Evolutionary conservation across 2,888 invertebrate species (phyloP).

Genomic region (Sicus ferrugineus): DNA sequence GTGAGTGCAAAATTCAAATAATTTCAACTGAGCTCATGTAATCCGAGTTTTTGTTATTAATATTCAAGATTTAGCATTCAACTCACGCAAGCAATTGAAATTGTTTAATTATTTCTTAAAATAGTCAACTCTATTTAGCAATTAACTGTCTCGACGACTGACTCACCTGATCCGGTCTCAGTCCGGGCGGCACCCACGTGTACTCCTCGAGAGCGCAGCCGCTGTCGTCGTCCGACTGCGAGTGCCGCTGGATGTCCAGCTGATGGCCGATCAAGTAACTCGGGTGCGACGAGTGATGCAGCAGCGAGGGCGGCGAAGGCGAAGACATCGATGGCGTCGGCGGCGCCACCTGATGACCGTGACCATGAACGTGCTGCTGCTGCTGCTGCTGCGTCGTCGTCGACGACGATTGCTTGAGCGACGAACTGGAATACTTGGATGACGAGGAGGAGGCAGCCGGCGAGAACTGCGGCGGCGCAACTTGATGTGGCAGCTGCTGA

Average conservation of each 20-base stretch:
- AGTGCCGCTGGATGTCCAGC: conserved; percentile 81
- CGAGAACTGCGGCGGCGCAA: conserved; percentile 51
- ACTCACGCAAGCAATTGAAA: not conserved
- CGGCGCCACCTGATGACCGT: conserved; percentile 57
- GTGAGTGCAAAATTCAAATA: too few species aligned
- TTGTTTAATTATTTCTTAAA: conserved; percentile 2
- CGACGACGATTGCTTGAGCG: conserved; percentile 48
- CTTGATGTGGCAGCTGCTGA: conserved; percentile 46
- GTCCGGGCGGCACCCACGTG: conserved; percentile 97
- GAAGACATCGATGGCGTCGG: conserved; percentile 61
- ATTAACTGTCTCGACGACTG: not conserved
- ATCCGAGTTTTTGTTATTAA: not conserved
- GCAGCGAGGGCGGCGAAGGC: conserved; percentile 62
- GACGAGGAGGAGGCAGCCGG: conserved; percentile 53
- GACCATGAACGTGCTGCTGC: conserved; percentile 35
- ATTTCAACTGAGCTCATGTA: not conserved
- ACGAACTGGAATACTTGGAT: conserved; percentile 56
- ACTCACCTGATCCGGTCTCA: conserved; percentile 94
- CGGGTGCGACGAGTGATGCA: conserved; percentile 58
- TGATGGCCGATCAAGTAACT: conserved; percentile 62
- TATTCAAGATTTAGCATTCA: not conserved
- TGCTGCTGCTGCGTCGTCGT: conserved; percentile 44
- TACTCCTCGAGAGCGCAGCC: conserved; percentile 99
- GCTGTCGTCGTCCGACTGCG: conserved; percentile 96
- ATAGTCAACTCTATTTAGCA: not conserved